Conservation (phyloP, 1,140 invertebrate species). For the Lerema accius region DNA sequence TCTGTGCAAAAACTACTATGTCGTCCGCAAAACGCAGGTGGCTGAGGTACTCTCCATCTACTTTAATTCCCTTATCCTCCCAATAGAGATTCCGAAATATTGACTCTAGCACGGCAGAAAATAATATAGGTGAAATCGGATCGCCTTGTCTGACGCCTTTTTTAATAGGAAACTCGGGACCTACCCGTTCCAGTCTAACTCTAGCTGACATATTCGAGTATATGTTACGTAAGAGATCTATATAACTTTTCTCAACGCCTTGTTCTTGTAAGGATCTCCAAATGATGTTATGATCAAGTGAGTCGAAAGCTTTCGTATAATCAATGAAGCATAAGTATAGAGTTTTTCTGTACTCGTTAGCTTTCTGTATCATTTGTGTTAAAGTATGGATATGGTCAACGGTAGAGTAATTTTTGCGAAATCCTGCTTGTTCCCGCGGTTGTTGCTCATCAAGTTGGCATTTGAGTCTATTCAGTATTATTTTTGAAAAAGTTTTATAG, state of each 20-base stretch:
- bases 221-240: neutral
- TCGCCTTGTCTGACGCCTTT: conserved; percentile 11
- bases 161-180: neutral
- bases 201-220: neutral
- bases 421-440: conserved; percentile 3
- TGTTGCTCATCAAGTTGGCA: neutral
- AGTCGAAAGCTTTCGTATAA: conserved; percentile 6
- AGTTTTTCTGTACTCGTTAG: neutral
- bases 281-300: neutral
- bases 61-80: neutral
- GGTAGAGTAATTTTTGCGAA: neutral
- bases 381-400: conserved; percentile 1
- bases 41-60: neutral
- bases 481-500: neutral
- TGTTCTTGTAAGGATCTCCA: conserved; percentile 7
- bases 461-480: neutral
- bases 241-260: conserved; percentile 1
- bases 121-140: conserved; percentile 11
- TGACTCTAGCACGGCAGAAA: conserved; percentile 6
- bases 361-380: conserved; percentile 4
- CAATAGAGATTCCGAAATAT: conserved; percentile 5
- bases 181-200: conserved; percentile 2
- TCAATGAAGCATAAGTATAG: neutral
- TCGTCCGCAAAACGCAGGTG: conserved; percentile 5
- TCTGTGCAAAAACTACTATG: neutral